Conservation (phyloP, 2,113 vertebrate species). For the Tor tambroides region DNA sequence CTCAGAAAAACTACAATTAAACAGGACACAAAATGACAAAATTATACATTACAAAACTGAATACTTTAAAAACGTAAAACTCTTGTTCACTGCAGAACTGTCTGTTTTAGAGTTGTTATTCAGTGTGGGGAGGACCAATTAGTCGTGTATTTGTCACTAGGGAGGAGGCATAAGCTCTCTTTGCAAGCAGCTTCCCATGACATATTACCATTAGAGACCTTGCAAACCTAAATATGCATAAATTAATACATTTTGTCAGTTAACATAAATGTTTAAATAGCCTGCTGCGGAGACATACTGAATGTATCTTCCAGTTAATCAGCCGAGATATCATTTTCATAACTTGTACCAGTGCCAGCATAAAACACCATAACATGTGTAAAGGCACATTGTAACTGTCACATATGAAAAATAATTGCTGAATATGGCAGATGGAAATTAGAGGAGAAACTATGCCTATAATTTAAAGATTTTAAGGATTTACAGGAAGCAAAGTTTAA, state of each 20-base stretch:
- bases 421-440: not conserved
- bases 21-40: no score
- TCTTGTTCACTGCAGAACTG: slow-evolving; percentile 4
- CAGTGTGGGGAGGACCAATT: slow-evolving; percentile 53
- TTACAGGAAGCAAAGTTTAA: not conserved
- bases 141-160: slow-evolving; percentile 51
- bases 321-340: not conserved
- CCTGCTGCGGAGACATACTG: not conserved
- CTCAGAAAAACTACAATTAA: no score
- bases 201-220: slow-evolving; percentile 41
- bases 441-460: not conserved
- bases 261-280: slow-evolving; percentile 14
- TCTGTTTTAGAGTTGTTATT: slow-evolving; percentile 38
- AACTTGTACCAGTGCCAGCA: not conserved
- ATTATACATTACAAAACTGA: no score
- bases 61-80: not conserved
- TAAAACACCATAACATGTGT: not conserved
- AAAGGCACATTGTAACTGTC: not conserved
- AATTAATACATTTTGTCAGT: slow-evolving; percentile 15
- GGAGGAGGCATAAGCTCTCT: slow-evolving; percentile 47
- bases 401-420: not conserved
- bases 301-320: not conserved
- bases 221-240: slow-evolving; percentile 16
- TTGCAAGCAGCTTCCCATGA: slow-evolving; percentile 49
- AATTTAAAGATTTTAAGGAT: slow-evolving; percentile 8